These are phyloP conservation scores for Aspidoscelis tigris DNA, from an alignment of 2,113 vertebrate species.

Conservation along the genomic window DNA sequence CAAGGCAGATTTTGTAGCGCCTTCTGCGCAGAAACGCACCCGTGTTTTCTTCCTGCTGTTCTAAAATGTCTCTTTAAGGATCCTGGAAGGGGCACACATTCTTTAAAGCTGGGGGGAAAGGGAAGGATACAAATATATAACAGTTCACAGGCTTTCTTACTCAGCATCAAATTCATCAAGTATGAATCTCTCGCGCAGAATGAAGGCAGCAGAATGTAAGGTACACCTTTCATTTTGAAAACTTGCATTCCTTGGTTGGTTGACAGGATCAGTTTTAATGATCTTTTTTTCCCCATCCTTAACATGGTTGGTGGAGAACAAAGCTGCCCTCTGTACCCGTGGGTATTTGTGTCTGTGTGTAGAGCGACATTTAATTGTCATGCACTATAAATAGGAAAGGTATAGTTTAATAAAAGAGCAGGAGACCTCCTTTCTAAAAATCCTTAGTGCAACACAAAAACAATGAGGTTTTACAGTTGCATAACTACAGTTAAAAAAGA, in stretches of 20 bases:
- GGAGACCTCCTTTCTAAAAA: slow-evolving; percentile 78
- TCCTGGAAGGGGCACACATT: neutral
- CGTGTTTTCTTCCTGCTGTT: neutral
- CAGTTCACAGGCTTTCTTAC: neutral
- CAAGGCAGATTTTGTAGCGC: slow-evolving; percentile 33
- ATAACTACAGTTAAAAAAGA: slow-evolving; percentile 79
- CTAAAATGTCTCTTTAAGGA: accelerated
- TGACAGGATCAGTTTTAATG: slow-evolving; percentile 31
- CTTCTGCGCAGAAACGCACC: slow-evolving; percentile 50
- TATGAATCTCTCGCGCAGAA: slow-evolving; percentile 46
- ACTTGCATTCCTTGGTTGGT: neutral
- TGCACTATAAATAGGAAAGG: slow-evolving; percentile 76
- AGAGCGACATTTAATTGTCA: slow-evolving; percentile 71
- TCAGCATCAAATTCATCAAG: slow-evolving; percentile 4
- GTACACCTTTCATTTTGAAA: slow-evolving; percentile 71
- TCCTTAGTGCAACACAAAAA: slow-evolving; percentile 92
- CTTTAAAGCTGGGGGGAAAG: accelerated
- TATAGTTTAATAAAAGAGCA: slow-evolving; percentile 80
- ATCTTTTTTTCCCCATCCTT: slow-evolving; percentile 62
- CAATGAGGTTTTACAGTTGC: slow-evolving; percentile 90
- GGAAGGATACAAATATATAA: neutral
- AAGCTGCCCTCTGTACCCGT: slow-evolving; percentile 45
- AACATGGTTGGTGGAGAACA: slow-evolving; percentile 55
- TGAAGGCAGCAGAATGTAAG: slow-evolving; percentile 61
- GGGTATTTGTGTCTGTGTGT: slow-evolving; percentile 34